A percentile compares a stretch with the other conserved stretches of the same genome.
Conservation (phyloP, 2,113 vertebrate species). For the Felis catus region F.catus_Fca126_mat1.0 CM031424.1:67724001-67724500, state of each 20-base stretch:
- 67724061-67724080: neutral
- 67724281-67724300: neutral
- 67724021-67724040: neutral
- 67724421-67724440: slow-evolving; percentile 3
- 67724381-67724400: neutral
- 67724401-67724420: neutral
- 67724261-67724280: neutral
- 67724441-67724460: neutral
- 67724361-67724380: slow-evolving; percentile 24
- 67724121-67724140: neutral
- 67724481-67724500: slow-evolving; percentile 13
- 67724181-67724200: slow-evolving; percentile 9
- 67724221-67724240: slow-evolving; percentile 12
- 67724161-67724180: neutral
- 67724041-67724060: slow-evolving; percentile 26
- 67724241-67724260: neutral
- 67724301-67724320: slow-evolving; percentile 5
- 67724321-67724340: neutral
- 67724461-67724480: neutral
- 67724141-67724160: slow-evolving; percentile 53
- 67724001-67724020: neutral
- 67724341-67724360: neutral
- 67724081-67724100: neutral
- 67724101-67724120: neutral
- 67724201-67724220: neutral